phyloP scores from a whole-genome alignment of 2,113 vertebrate species.

The Paracanthobrama guichenoti region DNA sequence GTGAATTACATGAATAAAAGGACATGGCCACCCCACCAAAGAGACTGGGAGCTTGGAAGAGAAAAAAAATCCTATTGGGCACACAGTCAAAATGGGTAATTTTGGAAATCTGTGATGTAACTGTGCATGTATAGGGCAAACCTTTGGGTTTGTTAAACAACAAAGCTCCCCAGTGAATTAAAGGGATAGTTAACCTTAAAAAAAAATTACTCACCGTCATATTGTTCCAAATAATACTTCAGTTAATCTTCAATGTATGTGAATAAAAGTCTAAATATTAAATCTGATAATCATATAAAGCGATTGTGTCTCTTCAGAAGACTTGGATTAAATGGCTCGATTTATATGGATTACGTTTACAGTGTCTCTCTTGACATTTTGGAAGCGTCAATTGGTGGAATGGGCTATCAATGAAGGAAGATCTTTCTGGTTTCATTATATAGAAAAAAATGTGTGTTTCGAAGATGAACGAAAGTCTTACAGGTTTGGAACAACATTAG shows the following conservation, averaged over 20 bases:
- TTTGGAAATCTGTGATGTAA: background rate
- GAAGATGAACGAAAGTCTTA: too few species aligned
- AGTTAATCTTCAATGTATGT: background rate
- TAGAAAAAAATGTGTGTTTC: background rate
- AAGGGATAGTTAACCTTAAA: background rate
- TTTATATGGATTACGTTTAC: background rate
- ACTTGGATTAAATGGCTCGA: background rate
- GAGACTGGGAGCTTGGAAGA: background rate
- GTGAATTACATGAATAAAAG: conserved; percentile 4
- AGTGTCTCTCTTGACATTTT: background rate
- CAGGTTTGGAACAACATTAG: too few species aligned
- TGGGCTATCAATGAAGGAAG: too few species aligned
- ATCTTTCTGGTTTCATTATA: background rate
- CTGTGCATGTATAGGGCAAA: background rate
- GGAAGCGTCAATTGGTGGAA: too few species aligned
- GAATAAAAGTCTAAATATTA: background rate
- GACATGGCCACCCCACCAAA: too few species aligned
- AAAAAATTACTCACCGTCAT: background rate
- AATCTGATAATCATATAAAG: background rate
- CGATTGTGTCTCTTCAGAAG: background rate
- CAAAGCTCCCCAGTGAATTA: background rate
- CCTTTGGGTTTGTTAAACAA: background rate
- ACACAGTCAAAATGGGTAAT: background rate
- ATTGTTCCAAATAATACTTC: background rate
- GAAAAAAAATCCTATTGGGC: background rate